A percentile compares a stretch with the other conserved stretches of the same genome.
Evolutionary conservation across 92 coral and sea anemone species (phyloP).

Genomic region (Paragorgia papillata): DNA sequence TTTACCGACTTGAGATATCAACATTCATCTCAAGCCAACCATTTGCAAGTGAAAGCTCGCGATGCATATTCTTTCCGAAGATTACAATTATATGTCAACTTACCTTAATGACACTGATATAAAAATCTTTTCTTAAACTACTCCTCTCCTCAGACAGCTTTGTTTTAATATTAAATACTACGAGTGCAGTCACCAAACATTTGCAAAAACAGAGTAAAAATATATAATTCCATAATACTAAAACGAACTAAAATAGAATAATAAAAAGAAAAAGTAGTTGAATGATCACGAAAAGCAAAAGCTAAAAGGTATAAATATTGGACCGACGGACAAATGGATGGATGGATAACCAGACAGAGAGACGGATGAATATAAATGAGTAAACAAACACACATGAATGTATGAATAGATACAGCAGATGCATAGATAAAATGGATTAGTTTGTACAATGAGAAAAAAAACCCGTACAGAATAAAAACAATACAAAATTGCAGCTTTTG

Average conservation of each 20-base stretch:
- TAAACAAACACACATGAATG: too few species aligned
- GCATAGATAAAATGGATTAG: too few species aligned
- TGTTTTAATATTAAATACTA: slow-evolving; percentile 70
- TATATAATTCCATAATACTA: slow-evolving; percentile 53
- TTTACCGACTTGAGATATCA: too few species aligned
- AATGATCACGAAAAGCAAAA: neutral
- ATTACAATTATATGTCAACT: neutral
- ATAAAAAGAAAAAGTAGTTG: neutral
- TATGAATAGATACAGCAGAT: too few species aligned
- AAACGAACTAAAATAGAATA: slow-evolving; percentile 57
- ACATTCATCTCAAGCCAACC: neutral
- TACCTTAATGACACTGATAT: slow-evolving; percentile 92
- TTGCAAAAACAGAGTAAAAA: slow-evolving; percentile 64
- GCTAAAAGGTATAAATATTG: neutral
- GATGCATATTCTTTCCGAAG: neutral
- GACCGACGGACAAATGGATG: too few species aligned
- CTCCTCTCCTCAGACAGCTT: slow-evolving; percentile 89
- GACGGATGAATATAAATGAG: too few species aligned
- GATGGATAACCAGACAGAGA: too few species aligned
- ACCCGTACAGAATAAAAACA: too few species aligned
- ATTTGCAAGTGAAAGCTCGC: neutral
- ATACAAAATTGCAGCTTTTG: too few species aligned
- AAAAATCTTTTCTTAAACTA: slow-evolving; percentile 87
- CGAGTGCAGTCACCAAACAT: slow-evolving; percentile 76
- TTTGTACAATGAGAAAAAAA: too few species aligned